Conservation (phyloP, 1,140 invertebrate species). For the Papilio machaon region DNA sequence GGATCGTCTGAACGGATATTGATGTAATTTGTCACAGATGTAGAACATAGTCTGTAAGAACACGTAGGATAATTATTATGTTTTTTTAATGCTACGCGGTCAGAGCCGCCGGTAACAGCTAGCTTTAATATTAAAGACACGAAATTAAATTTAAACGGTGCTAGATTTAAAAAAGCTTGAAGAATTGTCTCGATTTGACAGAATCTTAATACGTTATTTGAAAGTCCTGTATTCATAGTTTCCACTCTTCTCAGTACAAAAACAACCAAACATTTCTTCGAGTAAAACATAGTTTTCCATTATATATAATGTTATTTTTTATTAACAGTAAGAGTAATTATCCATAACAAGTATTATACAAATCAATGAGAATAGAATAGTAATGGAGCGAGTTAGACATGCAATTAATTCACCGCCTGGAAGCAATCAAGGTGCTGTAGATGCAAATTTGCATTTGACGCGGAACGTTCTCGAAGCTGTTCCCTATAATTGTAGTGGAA, state of each 20-base stretch:
- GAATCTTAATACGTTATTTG: too few species aligned
- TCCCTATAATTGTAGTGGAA: conserved; percentile 48
- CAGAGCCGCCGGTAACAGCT: too few species aligned
- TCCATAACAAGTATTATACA: conserved; percentile 43
- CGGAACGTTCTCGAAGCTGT: conserved; percentile 52
- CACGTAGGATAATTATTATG: too few species aligned
- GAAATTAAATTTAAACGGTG: background rate
- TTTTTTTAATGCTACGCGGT: too few species aligned
- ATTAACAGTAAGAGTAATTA: conserved; percentile 34
- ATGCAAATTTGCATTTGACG: conserved; percentile 62
- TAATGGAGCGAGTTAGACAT: conserved; percentile 48
- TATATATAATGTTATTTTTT: background rate
- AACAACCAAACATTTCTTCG: background rate
- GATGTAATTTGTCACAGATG: too few species aligned
- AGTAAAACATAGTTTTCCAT: background rate
- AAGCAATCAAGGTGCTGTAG: conserved; percentile 61
- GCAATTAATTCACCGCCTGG: conserved; percentile 56
- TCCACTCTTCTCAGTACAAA: background rate
- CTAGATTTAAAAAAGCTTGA: background rate
- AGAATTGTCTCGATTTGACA: background rate
- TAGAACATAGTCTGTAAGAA: too few species aligned
- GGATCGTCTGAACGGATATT: too few species aligned
- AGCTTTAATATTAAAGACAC: background rate
- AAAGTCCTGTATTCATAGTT: too few species aligned
- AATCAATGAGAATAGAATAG: conserved; percentile 56